A percentile compares a stretch with the other conserved stretches of the same genome.
Evolutionary conservation across 2,888 invertebrate species (phyloP).

Genomic region (Leptopterna dolabrata): DNA sequence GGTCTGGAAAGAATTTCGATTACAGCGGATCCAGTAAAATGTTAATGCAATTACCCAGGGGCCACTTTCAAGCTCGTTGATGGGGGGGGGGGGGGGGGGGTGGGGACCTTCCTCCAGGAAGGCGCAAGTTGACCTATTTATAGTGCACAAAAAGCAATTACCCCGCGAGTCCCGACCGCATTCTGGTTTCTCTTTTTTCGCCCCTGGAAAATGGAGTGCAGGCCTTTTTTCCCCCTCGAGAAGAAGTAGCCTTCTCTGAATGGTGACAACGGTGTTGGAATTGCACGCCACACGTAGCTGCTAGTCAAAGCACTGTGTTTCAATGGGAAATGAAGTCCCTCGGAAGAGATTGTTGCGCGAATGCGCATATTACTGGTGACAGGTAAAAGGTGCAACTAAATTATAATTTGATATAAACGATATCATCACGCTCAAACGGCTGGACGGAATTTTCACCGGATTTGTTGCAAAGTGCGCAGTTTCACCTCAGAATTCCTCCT

Average conservation of each 20-base stretch:
- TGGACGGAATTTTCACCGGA: too few relatives aligned
- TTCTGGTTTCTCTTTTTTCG: background rate
- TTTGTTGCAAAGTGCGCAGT: too few relatives aligned
- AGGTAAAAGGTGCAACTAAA: too few relatives aligned
- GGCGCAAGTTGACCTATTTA: conserved; percentile 24
- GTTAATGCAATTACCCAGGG: conserved; percentile 17
- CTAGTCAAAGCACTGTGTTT: background rate
- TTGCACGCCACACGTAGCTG: background rate
- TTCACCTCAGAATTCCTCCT: too few relatives aligned
- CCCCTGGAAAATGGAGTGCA: background rate
- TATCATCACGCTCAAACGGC: too few relatives aligned
- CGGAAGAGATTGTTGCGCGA: too few relatives aligned
- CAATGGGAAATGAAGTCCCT: background rate
- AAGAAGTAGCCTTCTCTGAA: background rate
- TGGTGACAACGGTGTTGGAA: background rate
- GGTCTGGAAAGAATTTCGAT: background rate
- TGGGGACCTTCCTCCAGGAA: background rate
- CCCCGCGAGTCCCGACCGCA: background rate
- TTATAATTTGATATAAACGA: too few relatives aligned
- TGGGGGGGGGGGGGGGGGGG: background rate
- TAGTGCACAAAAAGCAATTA: conserved; percentile 21
- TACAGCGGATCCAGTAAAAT: conserved; percentile 4
- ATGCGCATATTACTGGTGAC: too few relatives aligned
- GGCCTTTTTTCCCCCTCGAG: background rate
- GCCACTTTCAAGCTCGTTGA: background rate